These are phyloP conservation scores for Pelagia noctiluca DNA, from an alignment of 30 jellyfish, hydroid and myxozoan species.

Conservation along the genomic window DNA sequence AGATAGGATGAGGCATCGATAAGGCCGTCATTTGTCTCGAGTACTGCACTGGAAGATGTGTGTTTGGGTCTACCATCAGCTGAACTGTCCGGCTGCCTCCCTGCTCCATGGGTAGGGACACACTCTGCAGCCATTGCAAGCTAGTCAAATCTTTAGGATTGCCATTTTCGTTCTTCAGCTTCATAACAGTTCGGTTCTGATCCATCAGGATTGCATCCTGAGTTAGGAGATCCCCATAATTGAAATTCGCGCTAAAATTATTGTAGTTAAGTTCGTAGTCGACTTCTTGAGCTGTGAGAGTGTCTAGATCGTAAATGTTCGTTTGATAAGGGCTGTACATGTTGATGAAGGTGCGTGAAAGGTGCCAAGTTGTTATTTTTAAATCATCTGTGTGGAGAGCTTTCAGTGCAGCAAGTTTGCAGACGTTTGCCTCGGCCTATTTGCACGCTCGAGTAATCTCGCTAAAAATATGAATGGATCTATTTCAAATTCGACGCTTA, in stretches of 20 bases:
- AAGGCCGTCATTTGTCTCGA: slow-evolving; percentile 64
- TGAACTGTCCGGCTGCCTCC: slow-evolving; percentile 80
- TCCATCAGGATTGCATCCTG: slow-evolving; percentile 78
- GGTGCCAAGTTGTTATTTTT: slow-evolving; percentile 4
- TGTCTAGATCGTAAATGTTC: slow-evolving; percentile 86
- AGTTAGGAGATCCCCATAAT: slow-evolving; percentile 85
- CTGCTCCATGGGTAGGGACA: slow-evolving; percentile 88
- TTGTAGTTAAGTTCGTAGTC: slow-evolving; percentile 83
- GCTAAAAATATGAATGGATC: slow-evolving; percentile 63
- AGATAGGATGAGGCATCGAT: slow-evolving; percentile 72
- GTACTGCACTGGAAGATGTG: slow-evolving; percentile 91
- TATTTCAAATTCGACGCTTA: not conserved
- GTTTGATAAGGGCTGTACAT: slow-evolving; percentile 91
- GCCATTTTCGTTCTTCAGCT: slow-evolving; percentile 73
- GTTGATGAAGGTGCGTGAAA: not conserved
- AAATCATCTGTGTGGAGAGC: not conserved
- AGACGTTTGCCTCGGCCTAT: slow-evolving; percentile 10
- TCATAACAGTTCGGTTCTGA: slow-evolving; percentile 85
- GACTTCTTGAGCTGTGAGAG: slow-evolving; percentile 88
- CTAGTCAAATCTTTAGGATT: slow-evolving; percentile 82
- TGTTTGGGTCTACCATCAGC: slow-evolving; percentile 94
- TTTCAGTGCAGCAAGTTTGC: slow-evolving; percentile 65
- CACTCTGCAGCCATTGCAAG: slow-evolving; percentile 94
- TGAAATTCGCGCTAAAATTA: slow-evolving; percentile 85
- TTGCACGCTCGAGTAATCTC: slow-evolving; percentile 85